Evolutionary conservation across 2,888 invertebrate species (phyloP).

Genomic region (Physocephala rufipes): DNA sequence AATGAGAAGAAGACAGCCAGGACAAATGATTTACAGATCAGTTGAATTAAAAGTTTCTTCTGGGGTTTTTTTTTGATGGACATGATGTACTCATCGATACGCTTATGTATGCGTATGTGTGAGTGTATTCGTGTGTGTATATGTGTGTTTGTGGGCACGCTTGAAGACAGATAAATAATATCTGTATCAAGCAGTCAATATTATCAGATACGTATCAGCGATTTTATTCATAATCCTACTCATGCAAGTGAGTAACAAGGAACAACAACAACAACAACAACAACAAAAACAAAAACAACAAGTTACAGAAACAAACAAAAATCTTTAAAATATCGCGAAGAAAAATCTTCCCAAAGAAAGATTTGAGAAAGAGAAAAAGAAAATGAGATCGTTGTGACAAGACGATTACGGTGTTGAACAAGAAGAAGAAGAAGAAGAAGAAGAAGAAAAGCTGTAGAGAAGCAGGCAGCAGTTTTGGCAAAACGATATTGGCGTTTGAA

Average conservation of each 20-base stretch:
- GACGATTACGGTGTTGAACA: background rate
- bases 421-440: too few species aligned
- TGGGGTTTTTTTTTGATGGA: background rate
- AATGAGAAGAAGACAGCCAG: background rate
- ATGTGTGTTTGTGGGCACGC: background rate
- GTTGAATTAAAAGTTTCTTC: too few species aligned
- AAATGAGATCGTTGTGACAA: slow-evolving; percentile 27
- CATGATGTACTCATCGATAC: background rate
- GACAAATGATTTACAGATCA: slow-evolving; percentile 5
- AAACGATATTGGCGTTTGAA: background rate
- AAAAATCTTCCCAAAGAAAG: background rate
- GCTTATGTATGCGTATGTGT: background rate
- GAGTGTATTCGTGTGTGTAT: background rate
- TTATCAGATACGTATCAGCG: slow-evolving; percentile 26
- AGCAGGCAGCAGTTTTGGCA: slow-evolving; percentile 9
- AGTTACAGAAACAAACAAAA: background rate
- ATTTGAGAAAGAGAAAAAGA: slow-evolving; percentile 3
- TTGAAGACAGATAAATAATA: too few species aligned
- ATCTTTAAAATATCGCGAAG: slow-evolving; percentile 32
- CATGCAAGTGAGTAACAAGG: slow-evolving; percentile 13
- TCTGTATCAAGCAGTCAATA: slow-evolving; percentile 13
- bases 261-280: slow-evolving; percentile 28
- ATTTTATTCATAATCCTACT: slow-evolving; percentile 24
- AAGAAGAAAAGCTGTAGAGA: background rate
- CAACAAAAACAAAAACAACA: slow-evolving; percentile 14